Evolutionary conservation across 2,888 invertebrate genomes (phyloP).

Genomic region (Nebria salina): DNA sequence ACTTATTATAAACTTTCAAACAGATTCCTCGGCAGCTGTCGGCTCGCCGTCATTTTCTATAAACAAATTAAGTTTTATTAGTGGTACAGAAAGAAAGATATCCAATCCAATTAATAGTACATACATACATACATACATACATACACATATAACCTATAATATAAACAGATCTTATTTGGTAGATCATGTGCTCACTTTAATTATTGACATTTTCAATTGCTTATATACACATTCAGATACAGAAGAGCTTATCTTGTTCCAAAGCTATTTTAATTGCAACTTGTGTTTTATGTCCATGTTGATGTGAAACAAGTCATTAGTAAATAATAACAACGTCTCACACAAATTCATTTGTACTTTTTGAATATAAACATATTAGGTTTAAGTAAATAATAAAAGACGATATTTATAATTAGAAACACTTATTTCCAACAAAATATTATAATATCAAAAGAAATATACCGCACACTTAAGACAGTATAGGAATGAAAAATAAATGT

Average conservation of each 20-base stretch:
- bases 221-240: not conserved
- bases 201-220: not conserved
- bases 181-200: not conserved
- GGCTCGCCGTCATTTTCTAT: constrained; percentile 32
- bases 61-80: constrained; percentile 44
- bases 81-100: constrained; percentile 42
- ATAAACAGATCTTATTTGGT: constrained; percentile 37
- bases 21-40: constrained; percentile 23
- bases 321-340: not conserved
- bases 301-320: not conserved
- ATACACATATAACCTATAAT: constrained; percentile 2
- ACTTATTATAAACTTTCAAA: constrained; percentile 36
- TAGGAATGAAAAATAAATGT: no score
- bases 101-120: not conserved
- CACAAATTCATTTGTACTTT: no score
- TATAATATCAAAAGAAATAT: no score
- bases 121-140: no score
- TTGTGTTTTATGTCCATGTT: constrained; percentile 7
- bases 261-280: constrained; percentile 9
- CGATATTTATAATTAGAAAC: no score
- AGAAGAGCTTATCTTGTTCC: not conserved
- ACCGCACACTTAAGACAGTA: no score
- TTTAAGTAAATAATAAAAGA: no score
- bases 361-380: no score
- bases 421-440: no score